phyloP scores from a whole-genome alignment of 2,113 vertebrate species.

The Riparia riparia region DNA sequence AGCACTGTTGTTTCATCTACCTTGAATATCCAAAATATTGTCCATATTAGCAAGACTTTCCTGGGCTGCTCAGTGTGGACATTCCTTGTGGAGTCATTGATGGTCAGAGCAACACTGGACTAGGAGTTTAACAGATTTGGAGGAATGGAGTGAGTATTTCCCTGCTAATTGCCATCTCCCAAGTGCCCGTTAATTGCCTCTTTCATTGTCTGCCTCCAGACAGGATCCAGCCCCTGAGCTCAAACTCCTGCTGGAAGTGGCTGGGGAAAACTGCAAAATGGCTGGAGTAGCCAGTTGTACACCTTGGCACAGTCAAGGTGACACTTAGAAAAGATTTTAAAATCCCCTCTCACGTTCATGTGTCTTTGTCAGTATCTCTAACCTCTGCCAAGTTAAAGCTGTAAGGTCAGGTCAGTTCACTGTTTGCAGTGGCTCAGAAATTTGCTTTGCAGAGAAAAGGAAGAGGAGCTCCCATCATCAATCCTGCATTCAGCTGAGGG shows the following conservation, averaged over 20 bases:
- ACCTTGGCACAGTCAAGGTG: background rate
- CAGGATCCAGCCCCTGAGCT: background rate
- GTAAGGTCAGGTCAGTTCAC: background rate
- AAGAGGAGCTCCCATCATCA: background rate
- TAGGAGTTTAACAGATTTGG: background rate
- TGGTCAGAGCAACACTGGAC: background rate
- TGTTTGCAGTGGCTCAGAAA: background rate
- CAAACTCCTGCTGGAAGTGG: background rate
- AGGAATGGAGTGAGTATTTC: background rate
- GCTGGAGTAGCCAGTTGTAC: background rate
- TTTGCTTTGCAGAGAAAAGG: background rate
- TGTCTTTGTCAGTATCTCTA: background rate
- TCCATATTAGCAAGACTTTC: background rate
- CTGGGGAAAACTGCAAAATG: background rate
- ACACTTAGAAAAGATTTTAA: background rate
- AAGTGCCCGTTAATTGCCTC: background rate
- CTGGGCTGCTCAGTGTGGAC: background rate
- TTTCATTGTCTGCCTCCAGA: background rate
- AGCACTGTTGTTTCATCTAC: background rate
- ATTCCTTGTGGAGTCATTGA: background rate
- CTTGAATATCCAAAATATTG: background rate
- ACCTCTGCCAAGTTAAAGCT: background rate
- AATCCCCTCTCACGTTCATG: background rate
- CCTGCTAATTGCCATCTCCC: background rate
- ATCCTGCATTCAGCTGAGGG: accelerated